Conservation (phyloP, 2,113 vertebrate genomes). For the Rhinolophus ferrumequinum region DNA sequence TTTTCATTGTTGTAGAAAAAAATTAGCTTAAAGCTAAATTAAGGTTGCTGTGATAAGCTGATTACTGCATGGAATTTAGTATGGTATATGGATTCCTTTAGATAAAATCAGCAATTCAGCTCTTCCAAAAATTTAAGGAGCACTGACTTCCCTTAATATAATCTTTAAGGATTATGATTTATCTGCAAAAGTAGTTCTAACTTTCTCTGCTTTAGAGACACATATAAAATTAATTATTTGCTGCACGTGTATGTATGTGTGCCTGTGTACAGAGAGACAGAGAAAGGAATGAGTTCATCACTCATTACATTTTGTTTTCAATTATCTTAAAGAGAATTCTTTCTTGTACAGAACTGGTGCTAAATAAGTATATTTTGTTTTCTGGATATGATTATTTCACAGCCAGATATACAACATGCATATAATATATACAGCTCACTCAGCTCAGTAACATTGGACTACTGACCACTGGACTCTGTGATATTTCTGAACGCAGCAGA, state of each 20-base stretch:
- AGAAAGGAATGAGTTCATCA: background rate
- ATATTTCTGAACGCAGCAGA: background rate
- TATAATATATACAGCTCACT: background rate
- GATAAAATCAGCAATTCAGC: background rate
- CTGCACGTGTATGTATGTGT: background rate
- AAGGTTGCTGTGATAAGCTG: background rate
- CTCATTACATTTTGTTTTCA: background rate
- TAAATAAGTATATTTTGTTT: background rate
- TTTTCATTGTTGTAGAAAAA: background rate
- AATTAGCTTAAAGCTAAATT: background rate
- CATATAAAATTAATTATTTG: background rate
- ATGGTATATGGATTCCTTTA: background rate
- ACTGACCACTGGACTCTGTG: fast-evolving
- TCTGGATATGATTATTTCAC: background rate
- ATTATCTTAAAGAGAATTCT: background rate
- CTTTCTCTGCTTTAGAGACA: background rate
- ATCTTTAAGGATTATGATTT: background rate
- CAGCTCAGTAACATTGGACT: too few relatives aligned
- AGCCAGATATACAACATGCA: background rate
- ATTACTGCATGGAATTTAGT: background rate
- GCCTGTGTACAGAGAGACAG: background rate
- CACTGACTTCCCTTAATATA: background rate
- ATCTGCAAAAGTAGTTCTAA: background rate
- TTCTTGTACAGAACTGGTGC: background rate
- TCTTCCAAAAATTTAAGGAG: background rate